Conservation (phyloP, 1,140 invertebrate species). For the Laupala kohalensis region DNA sequence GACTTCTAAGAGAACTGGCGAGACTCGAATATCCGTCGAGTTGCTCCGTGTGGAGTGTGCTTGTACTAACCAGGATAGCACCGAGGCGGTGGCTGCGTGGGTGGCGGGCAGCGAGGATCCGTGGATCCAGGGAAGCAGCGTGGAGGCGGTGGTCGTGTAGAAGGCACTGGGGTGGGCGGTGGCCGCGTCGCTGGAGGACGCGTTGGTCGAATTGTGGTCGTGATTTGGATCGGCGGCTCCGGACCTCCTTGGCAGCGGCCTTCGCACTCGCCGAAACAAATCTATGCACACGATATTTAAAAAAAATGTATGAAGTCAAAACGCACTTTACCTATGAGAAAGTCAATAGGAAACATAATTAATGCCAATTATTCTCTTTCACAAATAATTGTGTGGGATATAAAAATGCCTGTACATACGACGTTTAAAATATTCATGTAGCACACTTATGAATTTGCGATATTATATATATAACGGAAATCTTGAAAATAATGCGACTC, state of each 20-base stretch:
- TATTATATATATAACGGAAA: too few relatives aligned
- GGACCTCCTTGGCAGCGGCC: conserved; percentile 15
- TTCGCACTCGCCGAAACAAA: conserved; percentile 28
- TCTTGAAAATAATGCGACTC: too few relatives aligned
- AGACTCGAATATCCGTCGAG: too few relatives aligned
- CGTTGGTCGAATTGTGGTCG: conserved; percentile 26
- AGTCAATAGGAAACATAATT: background rate
- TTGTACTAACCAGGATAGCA: conserved; percentile 11
- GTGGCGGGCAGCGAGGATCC: conserved; percentile 13
- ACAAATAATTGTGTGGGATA: background rate
- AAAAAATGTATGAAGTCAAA: too few relatives aligned
- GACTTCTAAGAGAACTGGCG: too few relatives aligned
- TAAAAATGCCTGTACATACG: background rate
- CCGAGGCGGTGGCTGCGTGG: conserved; percentile 20
- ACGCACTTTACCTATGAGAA: too few relatives aligned
- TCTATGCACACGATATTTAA: conserved; percentile 14
- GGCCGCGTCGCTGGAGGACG: conserved; percentile 14
- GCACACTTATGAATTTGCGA: too few relatives aligned
- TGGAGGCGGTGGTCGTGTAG: background rate
- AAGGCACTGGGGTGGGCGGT: background rate
- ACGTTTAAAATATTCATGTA: background rate
- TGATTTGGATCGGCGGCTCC: background rate
- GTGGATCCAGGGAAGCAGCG: background rate
- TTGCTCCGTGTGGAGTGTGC: background rate
- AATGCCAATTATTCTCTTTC: background rate